Evolutionary conservation across 1,140 invertebrate genomes (phyloP).

Genomic region (Drosophila sucinea): DNA sequence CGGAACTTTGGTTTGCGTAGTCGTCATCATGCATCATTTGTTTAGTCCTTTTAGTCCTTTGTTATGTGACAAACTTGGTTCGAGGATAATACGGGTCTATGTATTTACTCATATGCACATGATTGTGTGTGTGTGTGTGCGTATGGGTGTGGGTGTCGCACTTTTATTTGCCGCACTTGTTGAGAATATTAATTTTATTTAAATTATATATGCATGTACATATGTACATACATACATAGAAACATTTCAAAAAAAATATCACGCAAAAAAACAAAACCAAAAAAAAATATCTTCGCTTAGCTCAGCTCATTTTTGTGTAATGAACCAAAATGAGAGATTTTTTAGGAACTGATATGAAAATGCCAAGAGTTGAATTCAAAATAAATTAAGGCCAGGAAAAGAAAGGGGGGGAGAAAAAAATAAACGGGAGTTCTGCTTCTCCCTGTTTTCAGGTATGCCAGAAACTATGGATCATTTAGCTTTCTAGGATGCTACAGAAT

Average conservation of each 20-base stretch:
- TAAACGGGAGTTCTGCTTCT: not conserved
- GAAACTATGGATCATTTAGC: no score
- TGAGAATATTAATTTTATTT: conserved; percentile 79
- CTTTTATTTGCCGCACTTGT: conserved; percentile 69
- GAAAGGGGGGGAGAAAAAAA: not conserved
- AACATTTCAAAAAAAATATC: conserved; percentile 7
- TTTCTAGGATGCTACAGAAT: no score
- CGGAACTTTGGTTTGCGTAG: conserved; percentile 19
- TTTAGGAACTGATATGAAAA: conserved; percentile 1
- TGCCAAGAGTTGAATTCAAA: conserved; percentile 4
- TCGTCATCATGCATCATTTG: conserved; percentile 75
- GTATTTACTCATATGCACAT: conserved; percentile 6
- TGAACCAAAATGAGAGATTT: conserved; percentile 14
- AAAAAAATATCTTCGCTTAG: not conserved
- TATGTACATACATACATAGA: not conserved
- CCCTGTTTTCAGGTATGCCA: no score
- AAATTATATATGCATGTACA: conserved; percentile 57
- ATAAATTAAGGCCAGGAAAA: not conserved
- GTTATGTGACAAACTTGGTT: conserved; percentile 57
- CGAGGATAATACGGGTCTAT: not conserved
- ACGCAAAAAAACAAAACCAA: not conserved
- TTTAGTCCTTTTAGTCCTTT: conserved; percentile 71
- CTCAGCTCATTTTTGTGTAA: conserved; percentile 14
- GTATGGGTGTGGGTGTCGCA: conserved; percentile 40
- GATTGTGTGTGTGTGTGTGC: conserved; percentile 33